These are phyloP conservation scores for Fulica atra DNA, from an alignment of 2,113 vertebrate species.

Conservation along the genomic window DNA sequence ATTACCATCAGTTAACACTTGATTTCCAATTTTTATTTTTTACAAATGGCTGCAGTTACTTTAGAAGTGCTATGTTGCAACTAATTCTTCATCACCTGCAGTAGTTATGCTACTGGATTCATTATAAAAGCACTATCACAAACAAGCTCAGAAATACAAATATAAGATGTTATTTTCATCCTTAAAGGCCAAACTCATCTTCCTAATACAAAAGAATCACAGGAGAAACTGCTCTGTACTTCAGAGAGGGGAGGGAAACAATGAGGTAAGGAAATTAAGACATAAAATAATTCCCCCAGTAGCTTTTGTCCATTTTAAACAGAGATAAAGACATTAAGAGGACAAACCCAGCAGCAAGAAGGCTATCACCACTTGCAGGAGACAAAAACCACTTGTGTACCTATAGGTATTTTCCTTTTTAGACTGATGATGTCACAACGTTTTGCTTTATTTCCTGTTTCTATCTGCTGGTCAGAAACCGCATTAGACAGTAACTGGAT, in stretches of 20 bases:
- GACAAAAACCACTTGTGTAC: not conserved
- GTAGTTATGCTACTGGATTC: not conserved
- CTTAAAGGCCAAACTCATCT: not conserved
- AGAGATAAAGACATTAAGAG: not conserved
- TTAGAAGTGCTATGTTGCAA: not conserved
- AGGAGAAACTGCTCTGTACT: not conserved
- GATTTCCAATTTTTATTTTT: not conserved
- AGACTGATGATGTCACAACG: not conserved
- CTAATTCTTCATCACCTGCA: not conserved
- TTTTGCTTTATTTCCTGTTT: conserved; percentile 24
- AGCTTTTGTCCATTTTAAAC: not conserved
- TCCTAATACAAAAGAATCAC: not conserved
- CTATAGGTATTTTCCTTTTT: not conserved
- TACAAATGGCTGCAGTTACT: not conserved
- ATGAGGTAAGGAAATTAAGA: not conserved
- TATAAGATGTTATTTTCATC: not conserved
- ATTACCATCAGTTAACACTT: not conserved
- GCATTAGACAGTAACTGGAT: not conserved
- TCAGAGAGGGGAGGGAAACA: not conserved
- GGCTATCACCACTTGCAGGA: not conserved
- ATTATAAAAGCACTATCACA: not conserved
- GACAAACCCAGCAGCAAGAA: not conserved
- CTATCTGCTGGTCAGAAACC: conserved; percentile 28
- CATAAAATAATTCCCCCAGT: not conserved
- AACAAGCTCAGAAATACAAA: not conserved